Conservation (phyloP, 2,113 vertebrate species). For the Scortum barcoo region DNA sequence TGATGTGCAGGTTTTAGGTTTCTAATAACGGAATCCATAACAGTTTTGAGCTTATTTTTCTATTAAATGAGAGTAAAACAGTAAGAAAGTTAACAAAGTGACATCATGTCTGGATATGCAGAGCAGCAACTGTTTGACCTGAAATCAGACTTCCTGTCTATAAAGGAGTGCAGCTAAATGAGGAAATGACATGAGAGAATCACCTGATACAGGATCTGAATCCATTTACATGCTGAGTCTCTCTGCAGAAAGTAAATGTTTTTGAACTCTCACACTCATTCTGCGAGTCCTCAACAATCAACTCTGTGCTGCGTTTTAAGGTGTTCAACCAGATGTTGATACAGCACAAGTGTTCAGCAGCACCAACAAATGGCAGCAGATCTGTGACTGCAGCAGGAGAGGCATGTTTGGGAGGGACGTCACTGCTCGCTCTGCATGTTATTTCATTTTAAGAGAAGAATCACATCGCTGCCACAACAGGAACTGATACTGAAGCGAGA, state of each 20-base stretch:
- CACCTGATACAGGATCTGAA: background rate
- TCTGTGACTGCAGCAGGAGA: background rate
- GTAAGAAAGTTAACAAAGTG: too few relatives aligned
- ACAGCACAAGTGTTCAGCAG: background rate
- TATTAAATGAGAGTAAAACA: background rate
- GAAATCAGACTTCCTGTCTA: background rate
- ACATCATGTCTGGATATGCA: background rate
- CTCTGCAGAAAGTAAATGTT: too few relatives aligned
- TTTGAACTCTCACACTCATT: background rate
- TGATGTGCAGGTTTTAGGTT: too few relatives aligned
- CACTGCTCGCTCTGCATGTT: background rate
- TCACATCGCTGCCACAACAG: background rate
- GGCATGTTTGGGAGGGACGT: background rate
- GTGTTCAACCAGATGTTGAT: background rate
- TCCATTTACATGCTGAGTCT: background rate
- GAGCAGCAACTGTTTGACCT: background rate
- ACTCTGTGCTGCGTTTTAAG: background rate
- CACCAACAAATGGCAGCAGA: background rate
- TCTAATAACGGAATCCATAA: background rate
- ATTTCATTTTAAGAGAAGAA: background rate
- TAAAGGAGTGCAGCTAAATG: background rate
- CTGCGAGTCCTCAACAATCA: background rate
- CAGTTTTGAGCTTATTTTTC: background rate
- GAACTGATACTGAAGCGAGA: background rate
- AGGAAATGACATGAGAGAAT: background rate